Evolutionary conservation across 2,797 vertebrate species (phyloP).

Genomic region (Chelon auratus): DNA sequence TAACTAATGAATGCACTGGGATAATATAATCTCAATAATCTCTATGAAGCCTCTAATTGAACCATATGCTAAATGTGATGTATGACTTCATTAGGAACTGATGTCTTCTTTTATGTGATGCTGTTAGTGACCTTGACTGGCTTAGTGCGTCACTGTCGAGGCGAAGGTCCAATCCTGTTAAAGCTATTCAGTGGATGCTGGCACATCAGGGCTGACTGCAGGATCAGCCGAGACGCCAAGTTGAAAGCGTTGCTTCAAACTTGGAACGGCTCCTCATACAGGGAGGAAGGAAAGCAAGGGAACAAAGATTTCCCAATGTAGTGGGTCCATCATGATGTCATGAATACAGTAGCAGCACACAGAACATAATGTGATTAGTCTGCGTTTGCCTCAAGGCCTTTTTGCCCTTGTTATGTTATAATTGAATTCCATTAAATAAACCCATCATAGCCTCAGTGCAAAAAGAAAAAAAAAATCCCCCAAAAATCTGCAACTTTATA

Average conservation of each 20-base stretch:
- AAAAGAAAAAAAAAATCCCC: too few species aligned
- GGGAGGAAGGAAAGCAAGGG: conserved; percentile 14
- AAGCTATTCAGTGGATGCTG: conserved; percentile 56
- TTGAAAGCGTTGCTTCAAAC: conserved; percentile 55
- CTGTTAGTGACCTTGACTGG: conserved; percentile 70
- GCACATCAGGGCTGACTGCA: conserved; percentile 47
- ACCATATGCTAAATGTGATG: conserved; percentile 78
- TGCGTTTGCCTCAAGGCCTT: conserved; percentile 31
- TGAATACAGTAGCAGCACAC: conserved; percentile 19
- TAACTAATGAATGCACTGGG: conserved; percentile 80
- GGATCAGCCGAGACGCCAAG: conserved; percentile 48
- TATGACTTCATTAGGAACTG: conserved; percentile 71
- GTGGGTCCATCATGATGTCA: conserved; percentile 13
- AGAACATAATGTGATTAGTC: conserved; percentile 37
- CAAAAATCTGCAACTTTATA: conserved; percentile 3
- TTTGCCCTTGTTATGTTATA: conserved; percentile 24
- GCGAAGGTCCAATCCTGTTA: conserved; percentile 68
- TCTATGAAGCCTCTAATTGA: conserved; percentile 78
- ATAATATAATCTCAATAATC: conserved; percentile 82
- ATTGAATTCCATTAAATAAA: conserved; percentile 33
- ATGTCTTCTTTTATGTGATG: conserved; percentile 69
- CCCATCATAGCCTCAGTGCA: too few species aligned
- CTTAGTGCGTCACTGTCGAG: conserved; percentile 59
- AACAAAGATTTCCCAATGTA: conserved; percentile 26
- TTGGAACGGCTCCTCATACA: conserved; percentile 49